phyloP scores from a whole-genome alignment of 2,797 vertebrate genomes.

The Rallus crepitans region DNA sequence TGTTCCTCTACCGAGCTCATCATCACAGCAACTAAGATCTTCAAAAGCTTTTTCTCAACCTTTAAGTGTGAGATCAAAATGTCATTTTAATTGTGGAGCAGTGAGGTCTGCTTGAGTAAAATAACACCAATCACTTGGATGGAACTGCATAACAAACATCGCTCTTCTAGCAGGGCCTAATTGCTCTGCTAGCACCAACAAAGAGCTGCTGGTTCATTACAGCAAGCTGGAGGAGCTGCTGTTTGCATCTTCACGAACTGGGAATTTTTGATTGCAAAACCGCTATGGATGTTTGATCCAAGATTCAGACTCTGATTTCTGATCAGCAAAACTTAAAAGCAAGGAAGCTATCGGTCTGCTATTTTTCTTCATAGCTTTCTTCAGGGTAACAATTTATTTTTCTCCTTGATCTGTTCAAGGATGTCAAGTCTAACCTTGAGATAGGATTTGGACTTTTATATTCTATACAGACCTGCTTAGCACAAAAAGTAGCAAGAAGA shows the following conservation, averaged over 20 bases:
- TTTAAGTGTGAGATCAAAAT: slow-evolving; percentile 21
- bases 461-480: neutral
- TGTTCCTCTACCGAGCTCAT: slow-evolving; percentile 5
- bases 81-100: slow-evolving; percentile 4
- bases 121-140: neutral
- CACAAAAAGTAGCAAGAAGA: neutral
- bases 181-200: slow-evolving; percentile 17
- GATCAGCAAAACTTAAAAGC: slow-evolving; percentile 35
- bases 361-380: slow-evolving; percentile 20
- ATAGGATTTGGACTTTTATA: neutral
- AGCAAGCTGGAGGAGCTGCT: slow-evolving; percentile 2
- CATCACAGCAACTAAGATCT: slow-evolving; percentile 8
- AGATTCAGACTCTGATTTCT: slow-evolving; percentile 45
- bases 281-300: neutral
- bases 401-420: slow-evolving; percentile 15
- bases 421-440: neutral
- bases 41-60: slow-evolving; percentile 5
- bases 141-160: neutral
- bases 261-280: slow-evolving; percentile 27
- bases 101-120: slow-evolving; percentile 21
- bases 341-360: neutral
- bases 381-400: slow-evolving; percentile 15
- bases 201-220: slow-evolving; percentile 18
- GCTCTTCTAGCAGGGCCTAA: neutral
- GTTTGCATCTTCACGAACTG: slow-evolving; percentile 4